phyloP scores from a whole-genome alignment of 2,113 vertebrate genomes.

The Silurus asotus region DNA sequence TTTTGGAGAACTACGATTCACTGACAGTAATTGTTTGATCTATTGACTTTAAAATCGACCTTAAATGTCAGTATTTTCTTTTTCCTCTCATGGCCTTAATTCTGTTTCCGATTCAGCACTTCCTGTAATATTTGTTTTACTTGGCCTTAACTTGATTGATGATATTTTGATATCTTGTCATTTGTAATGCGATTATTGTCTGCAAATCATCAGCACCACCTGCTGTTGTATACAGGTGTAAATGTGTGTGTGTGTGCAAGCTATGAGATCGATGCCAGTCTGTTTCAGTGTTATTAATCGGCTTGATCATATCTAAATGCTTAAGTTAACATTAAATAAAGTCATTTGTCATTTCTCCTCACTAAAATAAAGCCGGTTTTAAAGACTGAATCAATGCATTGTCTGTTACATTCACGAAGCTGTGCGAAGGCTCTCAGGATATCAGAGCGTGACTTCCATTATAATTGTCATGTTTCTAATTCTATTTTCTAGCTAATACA shows the following conservation, averaged over 20 bases:
- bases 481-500: not conserved
- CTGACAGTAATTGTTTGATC: not conserved
- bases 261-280: not conserved
- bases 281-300: slow-evolving; percentile 26
- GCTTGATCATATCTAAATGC: slow-evolving; percentile 30
- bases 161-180: not conserved
- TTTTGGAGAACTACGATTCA: not conserved
- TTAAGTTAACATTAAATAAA: slow-evolving; percentile 13
- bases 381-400: slow-evolving; percentile 22
- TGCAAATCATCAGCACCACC: not conserved
- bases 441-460: not conserved
- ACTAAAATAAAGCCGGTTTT: slow-evolving; percentile 52
- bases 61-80: not conserved
- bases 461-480: not conserved
- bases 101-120: slow-evolving; percentile 16
- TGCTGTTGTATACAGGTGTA: not conserved
- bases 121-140: not conserved
- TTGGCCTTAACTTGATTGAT: not conserved
- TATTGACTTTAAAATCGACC: not conserved
- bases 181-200: not conserved
- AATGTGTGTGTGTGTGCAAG: not conserved
- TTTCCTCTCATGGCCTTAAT: not conserved
- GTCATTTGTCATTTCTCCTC: slow-evolving; percentile 17
- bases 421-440: not conserved
- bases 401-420: slow-evolving; percentile 17